These are phyloP conservation scores for Epinephelus cyanopodus DNA, from an alignment of 2,113 vertebrate species.

Conservation along the genomic window DNA sequence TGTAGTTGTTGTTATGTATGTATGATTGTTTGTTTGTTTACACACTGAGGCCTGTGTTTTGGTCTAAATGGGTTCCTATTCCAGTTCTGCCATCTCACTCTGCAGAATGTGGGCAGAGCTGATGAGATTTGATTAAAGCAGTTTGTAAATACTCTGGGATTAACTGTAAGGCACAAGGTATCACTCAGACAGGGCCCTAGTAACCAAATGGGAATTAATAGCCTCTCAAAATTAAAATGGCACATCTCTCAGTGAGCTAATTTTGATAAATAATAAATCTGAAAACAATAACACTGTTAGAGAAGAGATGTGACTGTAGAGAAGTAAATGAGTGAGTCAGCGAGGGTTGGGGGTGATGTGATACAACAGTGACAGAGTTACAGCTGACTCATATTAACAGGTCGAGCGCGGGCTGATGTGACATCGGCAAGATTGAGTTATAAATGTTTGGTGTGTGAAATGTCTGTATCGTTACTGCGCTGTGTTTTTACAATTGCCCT, in stretches of 20 bases:
- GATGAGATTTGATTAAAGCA: constrained; percentile 1
- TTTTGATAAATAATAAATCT: not conserved
- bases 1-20: not conserved
- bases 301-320: not conserved
- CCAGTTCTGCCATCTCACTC: not conserved
- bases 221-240: not conserved
- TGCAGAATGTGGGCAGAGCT: not conserved
- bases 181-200: not conserved
- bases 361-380: no score
- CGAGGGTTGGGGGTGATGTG: no score
- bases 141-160: not conserved
- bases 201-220: not conserved
- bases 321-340: not conserved
- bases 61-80: not conserved
- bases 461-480: no score
- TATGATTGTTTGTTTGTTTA: not conserved
- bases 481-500: no score
- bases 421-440: no score
- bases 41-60: not conserved
- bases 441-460: no score
- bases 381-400: no score
- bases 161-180: not conserved
- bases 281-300: not conserved
- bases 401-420: no score
- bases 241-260: not conserved